phyloP scores from a whole-genome alignment of 2,888 invertebrate genomes.

The Cataglyphis livida region DNA sequence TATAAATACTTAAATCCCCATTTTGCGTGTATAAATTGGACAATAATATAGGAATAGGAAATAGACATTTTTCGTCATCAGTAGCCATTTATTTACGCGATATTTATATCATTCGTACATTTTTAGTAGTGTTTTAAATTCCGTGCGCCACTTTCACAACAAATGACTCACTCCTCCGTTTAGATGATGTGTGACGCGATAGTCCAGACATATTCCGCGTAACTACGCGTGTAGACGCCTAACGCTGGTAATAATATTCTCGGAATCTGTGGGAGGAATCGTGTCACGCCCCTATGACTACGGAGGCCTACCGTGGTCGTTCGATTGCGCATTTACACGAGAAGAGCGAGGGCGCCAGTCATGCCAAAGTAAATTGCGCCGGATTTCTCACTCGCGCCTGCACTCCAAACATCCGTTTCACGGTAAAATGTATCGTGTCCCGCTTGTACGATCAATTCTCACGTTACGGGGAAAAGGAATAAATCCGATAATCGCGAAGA shows the following conservation, averaged over 20 bases:
- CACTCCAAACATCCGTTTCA: constrained; percentile 19
- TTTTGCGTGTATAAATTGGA: neutral
- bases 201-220: constrained; percentile 21
- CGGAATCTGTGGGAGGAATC: constrained; percentile 53
- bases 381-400: constrained; percentile 28
- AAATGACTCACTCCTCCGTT: constrained; percentile 23
- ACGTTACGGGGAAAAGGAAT: constrained; percentile 12
- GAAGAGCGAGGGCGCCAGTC: constrained; percentile 29
- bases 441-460: constrained; percentile 8
- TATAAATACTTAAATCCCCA: neutral
- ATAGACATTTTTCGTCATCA: neutral
- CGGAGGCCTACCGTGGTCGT: constrained; percentile 35
- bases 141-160: constrained; percentile 5
- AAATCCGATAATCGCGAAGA: constrained; percentile 29
- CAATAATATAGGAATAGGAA: neutral
- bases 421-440: constrained; percentile 11
- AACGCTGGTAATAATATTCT: constrained; percentile 46
- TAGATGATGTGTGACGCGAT: constrained; percentile 15
- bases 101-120: neutral
- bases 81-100: neutral
- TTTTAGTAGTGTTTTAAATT: neutral
- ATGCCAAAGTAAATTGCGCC: constrained; percentile 45
- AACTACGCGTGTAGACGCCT: constrained; percentile 25
- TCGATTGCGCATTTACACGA: constrained; percentile 45
- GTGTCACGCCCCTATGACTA: constrained; percentile 41